phyloP scores from a whole-genome alignment of 2,113 vertebrate species.

The Labrus mixtus region DNA sequence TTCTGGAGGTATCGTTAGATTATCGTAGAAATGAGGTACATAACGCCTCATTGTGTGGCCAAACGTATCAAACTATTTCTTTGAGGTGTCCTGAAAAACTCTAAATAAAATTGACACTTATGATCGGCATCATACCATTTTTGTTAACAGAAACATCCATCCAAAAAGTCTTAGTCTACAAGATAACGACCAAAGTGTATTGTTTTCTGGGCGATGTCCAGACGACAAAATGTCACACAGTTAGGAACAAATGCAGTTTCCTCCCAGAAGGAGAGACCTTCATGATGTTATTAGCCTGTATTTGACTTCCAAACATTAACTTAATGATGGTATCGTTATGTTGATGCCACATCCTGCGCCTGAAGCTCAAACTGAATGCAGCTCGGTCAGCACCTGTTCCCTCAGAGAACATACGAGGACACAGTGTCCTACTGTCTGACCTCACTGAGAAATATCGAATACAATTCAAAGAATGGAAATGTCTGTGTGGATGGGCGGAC shows the following conservation, averaged over 20 bases:
- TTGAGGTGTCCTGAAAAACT: too few species aligned
- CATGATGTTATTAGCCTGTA: background rate
- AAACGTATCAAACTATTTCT: too few species aligned
- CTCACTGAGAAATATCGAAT: background rate
- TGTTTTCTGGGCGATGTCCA: background rate
- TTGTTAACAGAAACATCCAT: too few species aligned
- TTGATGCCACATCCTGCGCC: background rate
- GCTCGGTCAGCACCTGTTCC: conserved; percentile 33
- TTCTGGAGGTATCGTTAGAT: too few species aligned
- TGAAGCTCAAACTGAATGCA: conserved; percentile 9
- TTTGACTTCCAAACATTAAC: background rate
- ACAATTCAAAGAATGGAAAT: conserved; percentile 22
- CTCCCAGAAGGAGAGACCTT: background rate
- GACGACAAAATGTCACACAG: background rate
- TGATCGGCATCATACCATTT: too few species aligned
- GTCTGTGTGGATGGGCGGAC: background rate
- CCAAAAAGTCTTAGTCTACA: too few species aligned
- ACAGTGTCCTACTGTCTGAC: background rate
- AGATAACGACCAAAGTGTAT: too few species aligned
- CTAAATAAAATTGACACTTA: too few species aligned
- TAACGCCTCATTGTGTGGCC: too few species aligned
- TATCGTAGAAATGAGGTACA: too few species aligned
- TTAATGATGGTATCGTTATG: background rate
- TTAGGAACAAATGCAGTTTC: too few species aligned
- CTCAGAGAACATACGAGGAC: background rate